A percentile compares a stretch with the other conserved stretches of the same genome.
Conservation (phyloP, 2,797 vertebrate genomes). For the Tragelaphus oryx region DNA sequence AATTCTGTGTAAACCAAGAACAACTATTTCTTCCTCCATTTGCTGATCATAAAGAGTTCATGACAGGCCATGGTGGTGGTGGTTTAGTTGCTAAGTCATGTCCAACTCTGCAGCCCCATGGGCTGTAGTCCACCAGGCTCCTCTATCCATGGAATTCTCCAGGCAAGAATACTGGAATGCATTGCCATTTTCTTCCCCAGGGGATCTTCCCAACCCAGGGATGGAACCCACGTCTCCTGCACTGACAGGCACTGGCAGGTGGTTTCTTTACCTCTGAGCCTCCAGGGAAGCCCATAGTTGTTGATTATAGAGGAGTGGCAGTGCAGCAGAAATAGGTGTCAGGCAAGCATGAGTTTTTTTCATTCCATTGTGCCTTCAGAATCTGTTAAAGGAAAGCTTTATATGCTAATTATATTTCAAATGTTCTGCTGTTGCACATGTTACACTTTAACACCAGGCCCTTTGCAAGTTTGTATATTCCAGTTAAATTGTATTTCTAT, state of each 20-base stretch:
- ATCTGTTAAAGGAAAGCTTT: background rate
- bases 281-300: background rate
- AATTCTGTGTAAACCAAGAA: background rate
- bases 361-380: background rate
- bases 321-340: background rate
- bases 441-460: background rate
- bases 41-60: background rate
- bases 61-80: background rate
- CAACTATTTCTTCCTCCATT: background rate
- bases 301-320: background rate
- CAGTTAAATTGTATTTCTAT: background rate
- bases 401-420: background rate
- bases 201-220: background rate
- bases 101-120: background rate
- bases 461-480: background rate
- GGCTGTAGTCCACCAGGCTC: background rate
- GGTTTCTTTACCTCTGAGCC: background rate
- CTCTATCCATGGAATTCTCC: background rate
- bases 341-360: background rate
- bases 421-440: background rate
- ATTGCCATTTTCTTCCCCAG: background rate
- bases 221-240: background rate
- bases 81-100: background rate
- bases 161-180: background rate
- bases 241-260: background rate